Conservation (phyloP, 92 coral and sea anemone genomes). For the Metridium senile region DNA sequence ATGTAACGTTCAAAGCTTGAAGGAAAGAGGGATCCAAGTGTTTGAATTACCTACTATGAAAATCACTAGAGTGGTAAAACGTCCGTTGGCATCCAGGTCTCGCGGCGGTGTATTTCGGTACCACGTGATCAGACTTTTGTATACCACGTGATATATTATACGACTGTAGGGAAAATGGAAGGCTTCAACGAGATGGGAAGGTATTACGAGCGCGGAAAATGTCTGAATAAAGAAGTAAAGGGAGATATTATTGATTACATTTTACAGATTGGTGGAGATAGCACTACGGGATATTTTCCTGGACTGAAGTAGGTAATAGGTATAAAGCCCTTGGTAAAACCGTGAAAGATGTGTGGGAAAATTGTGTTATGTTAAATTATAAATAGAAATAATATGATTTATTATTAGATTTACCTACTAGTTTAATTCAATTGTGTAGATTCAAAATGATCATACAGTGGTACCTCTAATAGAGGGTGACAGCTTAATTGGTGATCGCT, state of each 20-base stretch:
- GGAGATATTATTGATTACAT: slow-evolving; percentile 38
- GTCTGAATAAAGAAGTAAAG: slow-evolving; percentile 26
- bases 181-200: slow-evolving; percentile 19
- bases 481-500: too few relatives aligned
- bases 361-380: slow-evolving; percentile 18
- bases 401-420: too few relatives aligned
- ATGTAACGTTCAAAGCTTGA: background rate
- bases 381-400: too few relatives aligned
- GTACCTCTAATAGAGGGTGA: too few relatives aligned
- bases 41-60: background rate
- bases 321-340: slow-evolving; percentile 26
- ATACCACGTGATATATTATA: too few relatives aligned
- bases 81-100: too few relatives aligned
- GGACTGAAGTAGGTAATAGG: slow-evolving; percentile 19
- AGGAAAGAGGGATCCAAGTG: background rate
- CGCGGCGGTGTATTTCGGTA: too few relatives aligned
- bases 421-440: too few relatives aligned
- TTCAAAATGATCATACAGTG: too few relatives aligned
- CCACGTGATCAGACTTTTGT: too few relatives aligned
- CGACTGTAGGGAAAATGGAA: too few relatives aligned
- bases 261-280: slow-evolving; percentile 36
- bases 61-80: too few relatives aligned
- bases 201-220: slow-evolving; percentile 35
- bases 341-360: slow-evolving; percentile 28
- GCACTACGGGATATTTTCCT: slow-evolving; percentile 40